A percentile compares a stretch with the other conserved stretches of the same genome.
phyloP scores from a whole-genome alignment of 2,113 vertebrate genomes.

The Lycaon pictus region DNA sequence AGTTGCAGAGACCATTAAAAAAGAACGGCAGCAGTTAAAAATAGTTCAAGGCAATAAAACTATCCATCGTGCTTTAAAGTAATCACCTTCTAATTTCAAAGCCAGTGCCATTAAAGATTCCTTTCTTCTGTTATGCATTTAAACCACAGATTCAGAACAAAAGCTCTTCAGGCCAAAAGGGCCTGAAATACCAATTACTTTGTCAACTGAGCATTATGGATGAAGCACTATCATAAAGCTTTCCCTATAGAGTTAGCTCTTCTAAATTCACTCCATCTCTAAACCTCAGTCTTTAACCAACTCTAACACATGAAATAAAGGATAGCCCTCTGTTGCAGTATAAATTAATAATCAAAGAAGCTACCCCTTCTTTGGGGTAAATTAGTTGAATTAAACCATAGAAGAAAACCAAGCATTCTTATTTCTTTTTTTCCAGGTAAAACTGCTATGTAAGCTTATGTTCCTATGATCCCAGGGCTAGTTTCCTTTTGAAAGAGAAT shows the following conservation, averaged over 20 bases:
- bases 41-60: slow-evolving; percentile 73
- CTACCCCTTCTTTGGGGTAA: not conserved
- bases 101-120: slow-evolving; percentile 59
- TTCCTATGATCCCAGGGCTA: not conserved
- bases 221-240: slow-evolving; percentile 57
- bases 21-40: slow-evolving; percentile 67
- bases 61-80: slow-evolving; percentile 65
- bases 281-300: slow-evolving; percentile 47
- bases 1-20: slow-evolving; percentile 61
- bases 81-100: slow-evolving; percentile 73
- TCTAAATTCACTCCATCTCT: not conserved
- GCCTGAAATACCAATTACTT: slow-evolving; percentile 67
- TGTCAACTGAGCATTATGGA: slow-evolving; percentile 20
- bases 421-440: not conserved
- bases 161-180: slow-evolving; percentile 63
- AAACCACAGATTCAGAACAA: slow-evolving; percentile 73
- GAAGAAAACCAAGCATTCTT: not conserved
- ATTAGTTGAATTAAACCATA: slow-evolving; percentile 19
- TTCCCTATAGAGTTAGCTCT: not conserved
- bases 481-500: not conserved
- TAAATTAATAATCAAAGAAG: slow-evolving; percentile 21
- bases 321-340: not conserved
- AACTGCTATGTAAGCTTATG: not conserved
- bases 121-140: slow-evolving; percentile 66
- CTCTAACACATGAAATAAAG: not conserved